phyloP scores from a whole-genome alignment of 2,113 vertebrate genomes.

The Tapirus terrestris region DNA sequence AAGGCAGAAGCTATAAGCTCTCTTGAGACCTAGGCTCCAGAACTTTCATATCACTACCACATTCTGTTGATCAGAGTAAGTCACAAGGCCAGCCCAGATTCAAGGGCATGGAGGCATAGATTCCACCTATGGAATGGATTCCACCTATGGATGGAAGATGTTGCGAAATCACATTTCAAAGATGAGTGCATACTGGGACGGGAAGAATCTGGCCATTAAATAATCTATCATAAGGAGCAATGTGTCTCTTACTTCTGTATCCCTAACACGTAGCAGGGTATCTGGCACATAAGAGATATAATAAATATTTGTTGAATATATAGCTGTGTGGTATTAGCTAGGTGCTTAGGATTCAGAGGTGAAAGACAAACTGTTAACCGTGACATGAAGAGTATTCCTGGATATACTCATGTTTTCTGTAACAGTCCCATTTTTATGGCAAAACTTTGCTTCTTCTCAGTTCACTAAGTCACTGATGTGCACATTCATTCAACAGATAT shows the following conservation, averaged over 20 bases:
- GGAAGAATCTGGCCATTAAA: not conserved
- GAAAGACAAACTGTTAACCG: not conserved
- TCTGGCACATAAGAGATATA: not conserved
- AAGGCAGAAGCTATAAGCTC: not conserved
- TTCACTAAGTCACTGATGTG: not conserved
- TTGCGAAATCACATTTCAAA: not conserved
- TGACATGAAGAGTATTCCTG: not conserved
- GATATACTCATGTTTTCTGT: not conserved
- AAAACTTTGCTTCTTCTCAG: not conserved
- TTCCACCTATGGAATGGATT: not conserved
- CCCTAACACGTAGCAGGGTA: not conserved
- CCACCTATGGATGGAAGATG: not conserved
- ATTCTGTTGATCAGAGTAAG: not conserved
- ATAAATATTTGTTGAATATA: not conserved
- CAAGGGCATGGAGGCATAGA: not conserved
- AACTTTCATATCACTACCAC: not conserved
- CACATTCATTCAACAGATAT: not conserved
- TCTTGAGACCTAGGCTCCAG: not conserved
- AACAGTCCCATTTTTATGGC: not conserved
- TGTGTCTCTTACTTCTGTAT: not conserved
- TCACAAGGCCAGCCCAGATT: not conserved
- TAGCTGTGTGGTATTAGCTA: not conserved
- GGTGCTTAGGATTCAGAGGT: not conserved
- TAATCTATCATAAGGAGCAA: not conserved
- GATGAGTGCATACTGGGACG: not conserved